Conservation (phyloP, 1,140 invertebrate genomes). For the Manduca sexta region DNA sequence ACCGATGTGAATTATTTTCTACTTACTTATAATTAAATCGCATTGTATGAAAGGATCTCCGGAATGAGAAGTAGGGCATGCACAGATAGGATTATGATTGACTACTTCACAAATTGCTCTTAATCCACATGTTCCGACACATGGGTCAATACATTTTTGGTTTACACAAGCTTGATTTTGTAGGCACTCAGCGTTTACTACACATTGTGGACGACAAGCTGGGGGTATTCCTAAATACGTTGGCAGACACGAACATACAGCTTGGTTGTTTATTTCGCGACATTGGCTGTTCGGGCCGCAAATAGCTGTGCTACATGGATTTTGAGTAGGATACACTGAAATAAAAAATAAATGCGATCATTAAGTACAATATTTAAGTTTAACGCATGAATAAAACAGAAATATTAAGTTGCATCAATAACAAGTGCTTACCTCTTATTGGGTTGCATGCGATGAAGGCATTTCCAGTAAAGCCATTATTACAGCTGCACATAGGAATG, state of each 20-base stretch:
- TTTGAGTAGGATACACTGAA: slow-evolving; percentile 42
- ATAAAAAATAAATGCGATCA: slow-evolving; percentile 15
- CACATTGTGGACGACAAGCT: slow-evolving; percentile 87
- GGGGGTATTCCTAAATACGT: slow-evolving; percentile 84
- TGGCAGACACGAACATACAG: slow-evolving; percentile 83
- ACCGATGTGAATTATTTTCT: neutral
- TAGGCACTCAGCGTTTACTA: slow-evolving; percentile 82
- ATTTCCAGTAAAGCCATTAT: slow-evolving; percentile 78
- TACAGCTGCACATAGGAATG: slow-evolving; percentile 83
- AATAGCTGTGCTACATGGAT: slow-evolving; percentile 83
- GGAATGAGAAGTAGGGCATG: slow-evolving; percentile 72
- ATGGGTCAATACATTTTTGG: slow-evolving; percentile 87
- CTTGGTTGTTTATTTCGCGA: slow-evolving; percentile 78
- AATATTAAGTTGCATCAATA: too few species aligned
- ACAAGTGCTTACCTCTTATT: slow-evolving; percentile 42
- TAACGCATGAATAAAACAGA: neutral
- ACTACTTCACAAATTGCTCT: slow-evolving; percentile 83
- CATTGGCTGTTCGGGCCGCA: slow-evolving; percentile 88
- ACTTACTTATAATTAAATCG: slow-evolving; percentile 54
- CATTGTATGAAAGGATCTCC: slow-evolving; percentile 78
- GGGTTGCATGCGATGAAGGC: slow-evolving; percentile 77
- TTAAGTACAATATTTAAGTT: neutral
- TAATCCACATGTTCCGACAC: slow-evolving; percentile 83
- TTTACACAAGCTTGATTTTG: slow-evolving; percentile 83
- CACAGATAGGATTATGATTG: slow-evolving; percentile 80